Conservation (phyloP, 1,140 invertebrate genomes). For the Hycleus cichorii region DNA sequence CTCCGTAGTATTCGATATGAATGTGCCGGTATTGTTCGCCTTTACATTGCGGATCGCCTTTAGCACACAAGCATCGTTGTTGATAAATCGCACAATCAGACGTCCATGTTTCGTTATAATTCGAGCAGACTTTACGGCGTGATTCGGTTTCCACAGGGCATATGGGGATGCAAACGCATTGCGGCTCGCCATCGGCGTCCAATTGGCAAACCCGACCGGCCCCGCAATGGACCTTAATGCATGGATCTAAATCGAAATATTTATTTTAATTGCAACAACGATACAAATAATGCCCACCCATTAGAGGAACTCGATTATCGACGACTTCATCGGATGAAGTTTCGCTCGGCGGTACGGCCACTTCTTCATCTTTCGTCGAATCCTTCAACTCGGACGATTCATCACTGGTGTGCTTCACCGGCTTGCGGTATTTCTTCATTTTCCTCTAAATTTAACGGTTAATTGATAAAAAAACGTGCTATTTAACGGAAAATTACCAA, state of each 20-base stretch:
- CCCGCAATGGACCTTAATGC: slow-evolving; percentile 77
- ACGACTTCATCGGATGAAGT: slow-evolving; percentile 13
- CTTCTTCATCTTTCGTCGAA: background rate
- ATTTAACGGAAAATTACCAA: slow-evolving; percentile 15
- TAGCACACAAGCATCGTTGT: slow-evolving; percentile 81
- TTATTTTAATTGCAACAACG: background rate
- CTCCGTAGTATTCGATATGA: slow-evolving; percentile 89
- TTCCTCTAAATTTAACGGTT: background rate
- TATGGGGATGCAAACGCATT: slow-evolving; percentile 77
- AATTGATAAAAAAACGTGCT: too few relatives aligned
- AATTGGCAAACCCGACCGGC: slow-evolving; percentile 82
- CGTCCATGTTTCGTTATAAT: slow-evolving; percentile 87
- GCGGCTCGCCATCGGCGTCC: slow-evolving; percentile 61
- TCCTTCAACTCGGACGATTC: background rate
- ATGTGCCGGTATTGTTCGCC: slow-evolving; percentile 72
- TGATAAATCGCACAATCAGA: slow-evolving; percentile 90
- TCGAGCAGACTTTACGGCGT: slow-evolving; percentile 82
- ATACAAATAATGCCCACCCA: slow-evolving; percentile 9
- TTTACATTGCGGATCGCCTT: slow-evolving; percentile 62
- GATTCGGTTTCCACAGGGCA: slow-evolving; percentile 74
- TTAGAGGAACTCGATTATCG: slow-evolving; percentile 26
- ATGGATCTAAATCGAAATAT: slow-evolving; percentile 54
- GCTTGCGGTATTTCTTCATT: slow-evolving; percentile 9
- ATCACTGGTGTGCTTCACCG: background rate
- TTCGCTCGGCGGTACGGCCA: slow-evolving; percentile 13